Evolutionary conservation across 2,888 invertebrate species (phyloP).

Genomic region (Cordilura impudica): DNA sequence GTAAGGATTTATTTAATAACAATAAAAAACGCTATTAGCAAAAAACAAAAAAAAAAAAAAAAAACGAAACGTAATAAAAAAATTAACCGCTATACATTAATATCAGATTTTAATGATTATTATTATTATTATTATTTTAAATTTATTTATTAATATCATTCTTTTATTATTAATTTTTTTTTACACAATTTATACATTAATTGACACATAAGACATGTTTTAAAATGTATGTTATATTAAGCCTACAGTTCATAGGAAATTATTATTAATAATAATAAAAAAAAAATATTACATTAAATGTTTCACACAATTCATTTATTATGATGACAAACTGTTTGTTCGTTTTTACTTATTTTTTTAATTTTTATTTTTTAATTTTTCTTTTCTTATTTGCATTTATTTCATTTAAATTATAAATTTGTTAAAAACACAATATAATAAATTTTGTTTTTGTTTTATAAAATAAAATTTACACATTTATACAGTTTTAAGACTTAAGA

Average conservation of each 20-base stretch:
- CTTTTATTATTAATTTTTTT: slow-evolving; percentile 24
- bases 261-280: slow-evolving; percentile 45
- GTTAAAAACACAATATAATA: too few relatives aligned
- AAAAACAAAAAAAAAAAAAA: not conserved
- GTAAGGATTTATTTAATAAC: not conserved
- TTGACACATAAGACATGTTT: slow-evolving; percentile 62
- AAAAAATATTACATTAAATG: too few relatives aligned
- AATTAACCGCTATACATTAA: slow-evolving; percentile 45
- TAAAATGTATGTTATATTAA: slow-evolving; percentile 48
- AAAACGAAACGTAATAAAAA: not conserved
- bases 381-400: not conserved
- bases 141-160: slow-evolving; percentile 27
- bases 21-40: not conserved
- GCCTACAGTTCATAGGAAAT: slow-evolving; percentile 49
- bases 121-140: slow-evolving; percentile 37
- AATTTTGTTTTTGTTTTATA: slow-evolving; percentile 22
- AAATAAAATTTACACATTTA: slow-evolving; percentile 60
- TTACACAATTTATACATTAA: slow-evolving; percentile 61
- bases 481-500: slow-evolving; percentile 53
- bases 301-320: slow-evolving; percentile 43
- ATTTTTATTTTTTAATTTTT: slow-evolving; percentile 21
- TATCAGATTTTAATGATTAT: slow-evolving; percentile 42
- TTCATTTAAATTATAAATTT: not conserved
- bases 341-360: not conserved
- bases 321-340: slow-evolving; percentile 27